Percentiles rank a stretch among this genome's conserved stretches.
phyloP scores from a whole-genome alignment of 2,113 vertebrate species.

The Falcunculus frontatus region DNA sequence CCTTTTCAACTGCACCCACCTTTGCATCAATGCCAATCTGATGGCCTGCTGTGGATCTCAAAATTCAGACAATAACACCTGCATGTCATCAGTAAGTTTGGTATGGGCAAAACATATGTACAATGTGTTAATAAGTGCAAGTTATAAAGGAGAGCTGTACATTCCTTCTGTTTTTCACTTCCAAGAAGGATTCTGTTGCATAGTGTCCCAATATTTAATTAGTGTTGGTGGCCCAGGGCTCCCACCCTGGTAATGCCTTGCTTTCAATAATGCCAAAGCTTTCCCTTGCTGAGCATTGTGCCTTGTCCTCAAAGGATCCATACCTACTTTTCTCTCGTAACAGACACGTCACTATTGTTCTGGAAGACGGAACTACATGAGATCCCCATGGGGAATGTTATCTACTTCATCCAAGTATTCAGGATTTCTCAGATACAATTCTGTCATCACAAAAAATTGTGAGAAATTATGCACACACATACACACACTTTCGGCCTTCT shows the following conservation, averaged over 20 bases:
- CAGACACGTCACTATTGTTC: not conserved
- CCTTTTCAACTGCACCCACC: not conserved
- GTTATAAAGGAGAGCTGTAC: not conserved
- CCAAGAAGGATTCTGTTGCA: accelerated
- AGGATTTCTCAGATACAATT: not conserved
- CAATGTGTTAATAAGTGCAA: not conserved
- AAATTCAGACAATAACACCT: not conserved
- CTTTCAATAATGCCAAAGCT: not conserved
- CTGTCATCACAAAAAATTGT: not conserved
- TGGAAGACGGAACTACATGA: not conserved
- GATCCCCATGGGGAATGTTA: not conserved
- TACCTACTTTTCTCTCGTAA: not conserved
- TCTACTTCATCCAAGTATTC: not conserved
- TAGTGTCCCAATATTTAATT: not conserved
- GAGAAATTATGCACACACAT: not conserved
- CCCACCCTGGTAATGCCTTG: not conserved
- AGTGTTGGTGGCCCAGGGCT: accelerated
- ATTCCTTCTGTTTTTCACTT: not conserved
- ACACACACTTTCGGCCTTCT: not conserved
- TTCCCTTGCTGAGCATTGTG: not conserved
- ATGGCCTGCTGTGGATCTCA: not conserved
- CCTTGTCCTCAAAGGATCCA: not conserved
- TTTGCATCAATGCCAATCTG: not conserved
- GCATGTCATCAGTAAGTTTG: not conserved
- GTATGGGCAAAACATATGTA: not conserved